Conservation (phyloP, 2,797 vertebrate genomes). For the Urosaurus nigricauda region DNA sequence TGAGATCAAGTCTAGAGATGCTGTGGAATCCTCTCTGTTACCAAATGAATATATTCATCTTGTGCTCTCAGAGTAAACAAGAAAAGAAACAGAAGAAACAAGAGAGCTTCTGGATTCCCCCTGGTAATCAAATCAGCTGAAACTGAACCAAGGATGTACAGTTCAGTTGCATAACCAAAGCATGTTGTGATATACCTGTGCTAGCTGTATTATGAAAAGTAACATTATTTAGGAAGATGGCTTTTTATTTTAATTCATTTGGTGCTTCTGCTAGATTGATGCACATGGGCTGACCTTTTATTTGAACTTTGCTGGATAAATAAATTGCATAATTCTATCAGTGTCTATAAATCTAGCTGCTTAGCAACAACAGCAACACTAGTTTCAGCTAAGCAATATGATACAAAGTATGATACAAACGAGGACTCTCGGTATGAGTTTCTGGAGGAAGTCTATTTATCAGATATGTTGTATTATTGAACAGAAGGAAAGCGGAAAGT, state of each 20-base stretch:
- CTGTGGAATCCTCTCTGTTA: not conserved
- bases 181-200: constrained; percentile 49
- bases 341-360: constrained; percentile 67
- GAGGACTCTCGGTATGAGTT: constrained; percentile 19
- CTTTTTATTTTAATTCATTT: constrained; percentile 56
- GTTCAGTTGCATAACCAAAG: constrained; percentile 64
- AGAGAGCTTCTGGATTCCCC: not conserved
- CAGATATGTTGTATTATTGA: constrained; percentile 40
- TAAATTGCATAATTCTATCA: constrained; percentile 55
- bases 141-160: constrained; percentile 56
- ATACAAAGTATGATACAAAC: constrained; percentile 45
- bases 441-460: constrained; percentile 27
- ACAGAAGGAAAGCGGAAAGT: constrained; percentile 46
- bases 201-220: constrained; percentile 63
- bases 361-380: constrained; percentile 70
- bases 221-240: constrained; percentile 22
- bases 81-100: not conserved
- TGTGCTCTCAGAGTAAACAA: constrained; percentile 24
- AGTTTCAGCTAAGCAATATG: constrained; percentile 44
- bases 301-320: constrained; percentile 63
- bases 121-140: constrained; percentile 41
- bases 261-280: constrained; percentile 54
- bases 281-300: constrained; percentile 59
- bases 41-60: not conserved
- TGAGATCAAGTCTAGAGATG: no score